A percentile compares a stretch with the other conserved stretches of the same genome.
Evolutionary conservation across 92 coral and sea anemone species (phyloP).

Genomic region (Hydrozoanthus gracilis): DNA sequence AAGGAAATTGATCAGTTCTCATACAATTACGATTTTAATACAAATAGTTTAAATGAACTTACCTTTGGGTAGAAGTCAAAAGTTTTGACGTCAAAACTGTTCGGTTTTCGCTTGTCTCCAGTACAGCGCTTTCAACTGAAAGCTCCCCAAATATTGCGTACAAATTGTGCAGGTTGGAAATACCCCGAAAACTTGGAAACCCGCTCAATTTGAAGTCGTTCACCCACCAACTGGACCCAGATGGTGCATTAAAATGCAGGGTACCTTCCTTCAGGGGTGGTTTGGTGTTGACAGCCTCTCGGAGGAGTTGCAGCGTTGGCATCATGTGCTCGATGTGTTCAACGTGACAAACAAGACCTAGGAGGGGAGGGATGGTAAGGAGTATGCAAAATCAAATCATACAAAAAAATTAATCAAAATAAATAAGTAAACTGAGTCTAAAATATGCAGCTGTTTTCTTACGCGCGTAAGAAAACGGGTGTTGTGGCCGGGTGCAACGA

Average conservation of each 20-base stretch:
- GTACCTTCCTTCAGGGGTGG: constrained; percentile 62
- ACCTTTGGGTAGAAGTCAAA: constrained; percentile 37
- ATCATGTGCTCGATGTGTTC: constrained; percentile 76
- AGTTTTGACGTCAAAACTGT: constrained; percentile 62
- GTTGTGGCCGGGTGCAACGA: no score
- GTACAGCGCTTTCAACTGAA: constrained; percentile 64
- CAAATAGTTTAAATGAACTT: background rate
- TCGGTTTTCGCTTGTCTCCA: constrained; percentile 52
- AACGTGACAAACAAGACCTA: constrained; percentile 72
- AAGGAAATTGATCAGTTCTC: no score
- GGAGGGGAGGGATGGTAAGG: no score
- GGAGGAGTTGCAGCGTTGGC: constrained; percentile 59
- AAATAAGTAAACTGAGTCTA: no score
- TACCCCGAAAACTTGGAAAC: constrained; percentile 79
- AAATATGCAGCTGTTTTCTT: no score
- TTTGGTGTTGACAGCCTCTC: constrained; percentile 59
- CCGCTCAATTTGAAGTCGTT: constrained; percentile 68
- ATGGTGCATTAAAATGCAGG: constrained; percentile 59
- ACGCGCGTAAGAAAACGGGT: no score
- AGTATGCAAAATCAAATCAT: no score
- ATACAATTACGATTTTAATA: no score
- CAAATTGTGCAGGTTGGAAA: constrained; percentile 66
- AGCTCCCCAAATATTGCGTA: constrained; percentile 75
- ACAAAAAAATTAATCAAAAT: no score
- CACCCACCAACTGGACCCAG: constrained; percentile 61